Conservation (phyloP, 2,113 vertebrate genomes). For the Ardeotis arabs region DNA sequence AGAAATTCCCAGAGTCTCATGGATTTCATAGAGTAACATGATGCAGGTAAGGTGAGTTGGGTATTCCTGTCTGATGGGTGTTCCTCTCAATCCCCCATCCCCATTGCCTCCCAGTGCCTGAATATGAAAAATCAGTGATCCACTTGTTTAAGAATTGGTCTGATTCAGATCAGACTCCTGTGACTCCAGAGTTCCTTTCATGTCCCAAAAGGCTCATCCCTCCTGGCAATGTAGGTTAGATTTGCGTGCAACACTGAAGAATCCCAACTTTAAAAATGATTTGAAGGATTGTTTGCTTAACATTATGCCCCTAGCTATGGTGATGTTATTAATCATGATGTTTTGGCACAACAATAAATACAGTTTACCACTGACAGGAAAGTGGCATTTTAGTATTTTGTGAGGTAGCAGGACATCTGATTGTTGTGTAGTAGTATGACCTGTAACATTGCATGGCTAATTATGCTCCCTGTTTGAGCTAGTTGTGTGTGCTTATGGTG, state of each 20-base stretch:
- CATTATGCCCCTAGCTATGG: not conserved
- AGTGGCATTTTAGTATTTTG: conserved; percentile 2
- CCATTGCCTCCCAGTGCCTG: not conserved
- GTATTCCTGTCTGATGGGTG: not conserved
- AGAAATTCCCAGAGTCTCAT: not conserved
- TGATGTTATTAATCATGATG: not conserved
- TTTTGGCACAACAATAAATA: not conserved
- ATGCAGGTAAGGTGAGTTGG: not conserved
- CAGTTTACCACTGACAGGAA: not conserved
- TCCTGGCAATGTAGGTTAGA: not conserved
- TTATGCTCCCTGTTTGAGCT: conserved; percentile 12
- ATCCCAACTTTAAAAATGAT: not conserved
- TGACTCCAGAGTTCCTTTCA: not conserved
- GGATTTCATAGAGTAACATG: not conserved
- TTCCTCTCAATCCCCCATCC: not conserved
- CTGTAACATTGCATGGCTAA: not conserved
- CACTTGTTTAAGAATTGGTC: not conserved
- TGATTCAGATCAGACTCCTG: not conserved
- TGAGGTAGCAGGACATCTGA: not conserved
- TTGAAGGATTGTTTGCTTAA: not conserved
- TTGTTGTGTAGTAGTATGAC: not conserved
- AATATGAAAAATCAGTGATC: not conserved
- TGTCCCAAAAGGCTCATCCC: not conserved
- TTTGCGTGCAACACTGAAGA: not conserved
- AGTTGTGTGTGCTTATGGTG: conserved; percentile 13